These are phyloP conservation scores for Calosoma granatense DNA, from an alignment of 1,140 invertebrate genomes.

Conservation along the genomic window DNA sequence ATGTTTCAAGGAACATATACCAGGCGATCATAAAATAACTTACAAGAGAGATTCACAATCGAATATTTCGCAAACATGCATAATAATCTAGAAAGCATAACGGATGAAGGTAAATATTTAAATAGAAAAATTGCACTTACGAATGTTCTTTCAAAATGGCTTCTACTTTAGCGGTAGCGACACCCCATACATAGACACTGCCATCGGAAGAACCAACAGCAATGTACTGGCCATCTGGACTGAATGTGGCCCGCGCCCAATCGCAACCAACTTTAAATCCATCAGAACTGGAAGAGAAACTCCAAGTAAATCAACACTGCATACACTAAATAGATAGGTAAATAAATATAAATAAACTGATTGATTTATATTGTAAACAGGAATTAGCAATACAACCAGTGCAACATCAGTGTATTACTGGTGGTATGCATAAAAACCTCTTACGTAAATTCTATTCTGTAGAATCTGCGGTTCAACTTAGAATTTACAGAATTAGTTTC, in stretches of 20 bases:
- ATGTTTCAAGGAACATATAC: too few relatives aligned
- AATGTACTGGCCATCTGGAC: conserved; percentile 78
- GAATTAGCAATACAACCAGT: too few relatives aligned
- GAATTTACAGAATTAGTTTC: too few relatives aligned
- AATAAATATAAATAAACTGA: background rate
- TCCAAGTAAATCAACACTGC: too few relatives aligned
- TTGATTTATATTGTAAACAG: background rate
- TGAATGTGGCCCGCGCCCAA: conserved; percentile 85
- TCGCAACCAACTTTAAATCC: conserved; percentile 92
- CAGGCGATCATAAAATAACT: too few relatives aligned
- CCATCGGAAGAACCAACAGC: conserved; percentile 87
- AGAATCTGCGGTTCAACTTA: too few relatives aligned
- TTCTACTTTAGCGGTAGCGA: conserved; percentile 64
- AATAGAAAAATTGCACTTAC: conserved; percentile 66
- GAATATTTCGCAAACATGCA: background rate
- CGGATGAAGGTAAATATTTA: background rate
- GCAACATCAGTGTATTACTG: too few relatives aligned
- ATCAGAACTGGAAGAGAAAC: conserved; percentile 79
- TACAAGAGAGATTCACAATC: too few relatives aligned
- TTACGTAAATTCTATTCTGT: too few relatives aligned
- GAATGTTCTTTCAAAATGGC: conserved; percentile 78
- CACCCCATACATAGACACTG: conserved; percentile 85
- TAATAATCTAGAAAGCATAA: background rate
- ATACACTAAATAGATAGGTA: too few relatives aligned
- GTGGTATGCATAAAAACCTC: too few relatives aligned